phyloP scores from a whole-genome alignment of 2,888 invertebrate species.

The Cephalotes varians region DNA sequence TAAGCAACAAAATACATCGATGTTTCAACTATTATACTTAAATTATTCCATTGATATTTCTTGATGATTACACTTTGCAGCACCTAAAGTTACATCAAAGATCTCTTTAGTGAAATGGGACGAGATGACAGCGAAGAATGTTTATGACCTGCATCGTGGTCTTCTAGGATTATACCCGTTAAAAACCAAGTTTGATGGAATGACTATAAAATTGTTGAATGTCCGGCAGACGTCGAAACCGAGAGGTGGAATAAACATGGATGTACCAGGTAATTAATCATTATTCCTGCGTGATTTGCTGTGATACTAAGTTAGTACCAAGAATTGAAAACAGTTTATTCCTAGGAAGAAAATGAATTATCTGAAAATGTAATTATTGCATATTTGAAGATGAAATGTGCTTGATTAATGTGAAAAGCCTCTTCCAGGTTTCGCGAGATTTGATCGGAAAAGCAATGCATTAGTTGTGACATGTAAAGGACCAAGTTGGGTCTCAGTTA shows the following conservation, averaged over 20 bases:
- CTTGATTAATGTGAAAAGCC: conserved; percentile 65
- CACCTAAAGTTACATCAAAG: conserved; percentile 90
- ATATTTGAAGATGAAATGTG: conserved; percentile 24
- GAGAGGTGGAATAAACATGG: conserved; percentile 19
- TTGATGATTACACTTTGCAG: conserved; percentile 86
- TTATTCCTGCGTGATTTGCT: conserved; percentile 33
- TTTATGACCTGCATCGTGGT: conserved; percentile 91
- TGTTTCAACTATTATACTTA: conserved; percentile 37
- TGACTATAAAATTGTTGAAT: conserved; percentile 89
- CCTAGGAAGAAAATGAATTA: conserved; percentile 47
- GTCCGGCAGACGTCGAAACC: conserved; percentile 82
- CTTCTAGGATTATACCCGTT: conserved; percentile 89
- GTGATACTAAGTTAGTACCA: conserved; percentile 33
- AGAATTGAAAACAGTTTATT: conserved; percentile 44
- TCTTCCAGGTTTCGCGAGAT: conserved; percentile 88
- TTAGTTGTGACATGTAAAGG: conserved; percentile 90
- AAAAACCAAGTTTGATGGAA: conserved; percentile 88
- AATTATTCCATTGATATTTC: conserved; percentile 27
- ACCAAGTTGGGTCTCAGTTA: conserved; percentile 89
- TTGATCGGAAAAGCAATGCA: conserved; percentile 87
- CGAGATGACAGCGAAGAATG: conserved; percentile 88
- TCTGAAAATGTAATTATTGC: conserved; percentile 41
- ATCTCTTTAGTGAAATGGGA: conserved; percentile 90
- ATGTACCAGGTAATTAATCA: conserved; percentile 78
- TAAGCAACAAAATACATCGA: conserved; percentile 20